Conservation (phyloP, 2,113 vertebrate genomes). For the Rhabdomys dilectus region DNA sequence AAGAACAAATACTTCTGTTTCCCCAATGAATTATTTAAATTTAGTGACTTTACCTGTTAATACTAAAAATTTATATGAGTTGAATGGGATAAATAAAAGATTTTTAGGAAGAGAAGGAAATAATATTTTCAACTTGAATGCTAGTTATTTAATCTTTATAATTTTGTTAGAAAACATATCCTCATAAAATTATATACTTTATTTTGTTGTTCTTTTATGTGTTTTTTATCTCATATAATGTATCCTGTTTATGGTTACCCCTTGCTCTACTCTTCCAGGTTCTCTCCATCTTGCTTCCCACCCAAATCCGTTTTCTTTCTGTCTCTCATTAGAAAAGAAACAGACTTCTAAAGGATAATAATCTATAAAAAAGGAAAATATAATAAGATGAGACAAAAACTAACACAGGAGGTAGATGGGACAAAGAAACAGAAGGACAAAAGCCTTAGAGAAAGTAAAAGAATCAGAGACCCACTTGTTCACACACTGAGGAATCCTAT, state of each 20-base stretch:
- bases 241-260: background rate
- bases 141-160: background rate
- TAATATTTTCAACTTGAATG: background rate
- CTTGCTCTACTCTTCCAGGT: background rate
- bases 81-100: background rate
- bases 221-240: background rate
- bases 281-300: background rate
- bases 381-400: background rate
- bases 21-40: background rate
- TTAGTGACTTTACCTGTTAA: background rate
- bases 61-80: background rate
- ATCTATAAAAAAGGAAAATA: background rate
- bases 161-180: constrained; percentile 30
- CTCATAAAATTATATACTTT: background rate
- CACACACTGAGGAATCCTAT: background rate
- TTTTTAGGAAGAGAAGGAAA: background rate
- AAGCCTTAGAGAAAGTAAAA: background rate
- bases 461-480: background rate
- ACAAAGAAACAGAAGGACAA: background rate
- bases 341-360: background rate
- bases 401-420: background rate
- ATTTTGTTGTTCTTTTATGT: background rate
- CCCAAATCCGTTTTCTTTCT: background rate
- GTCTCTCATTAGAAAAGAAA: background rate
- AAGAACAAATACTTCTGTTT: background rate